Conservation (phyloP, 2,888 invertebrate species). For the Ectropis crepuscularia region DNA sequence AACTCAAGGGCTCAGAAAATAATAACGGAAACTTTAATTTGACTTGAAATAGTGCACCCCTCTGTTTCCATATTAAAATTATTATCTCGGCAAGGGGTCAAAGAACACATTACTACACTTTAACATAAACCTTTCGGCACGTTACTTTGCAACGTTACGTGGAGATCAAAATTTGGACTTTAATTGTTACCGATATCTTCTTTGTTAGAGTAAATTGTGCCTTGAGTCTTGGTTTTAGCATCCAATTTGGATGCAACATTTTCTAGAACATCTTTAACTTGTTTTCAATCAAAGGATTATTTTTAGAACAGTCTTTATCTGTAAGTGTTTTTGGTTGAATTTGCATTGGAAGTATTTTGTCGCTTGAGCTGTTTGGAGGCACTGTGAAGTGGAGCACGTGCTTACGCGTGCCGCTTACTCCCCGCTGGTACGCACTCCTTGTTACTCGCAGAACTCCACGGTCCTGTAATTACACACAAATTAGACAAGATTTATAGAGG, state of each 20-base stretch:
- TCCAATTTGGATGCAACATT: conserved; percentile 56
- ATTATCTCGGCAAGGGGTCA: conserved; percentile 75
- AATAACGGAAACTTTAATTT: conserved; percentile 76
- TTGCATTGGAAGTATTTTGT: conserved; percentile 38
- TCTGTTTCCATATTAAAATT: conserved; percentile 76
- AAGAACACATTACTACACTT: conserved; percentile 77
- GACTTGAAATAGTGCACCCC: conserved; percentile 72
- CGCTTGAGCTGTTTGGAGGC: conserved; percentile 48
- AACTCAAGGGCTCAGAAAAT: conserved; percentile 62
- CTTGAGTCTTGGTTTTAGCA: conserved; percentile 59
- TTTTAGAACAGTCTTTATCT: conserved; percentile 40
- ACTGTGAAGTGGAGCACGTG: conserved; percentile 62
- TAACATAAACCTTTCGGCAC: conserved; percentile 73
- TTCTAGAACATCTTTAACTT: conserved; percentile 56
- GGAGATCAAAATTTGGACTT: conserved; percentile 67
- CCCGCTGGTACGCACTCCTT: conserved; percentile 83
- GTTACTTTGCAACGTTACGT: conserved; percentile 68
- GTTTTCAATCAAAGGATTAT: conserved; percentile 27
- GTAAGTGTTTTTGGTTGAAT: conserved; percentile 40
- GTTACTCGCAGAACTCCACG: conserved; percentile 80
- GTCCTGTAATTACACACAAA: conserved; percentile 85
- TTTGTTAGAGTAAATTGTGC: conserved; percentile 59
- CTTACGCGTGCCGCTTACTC: conserved; percentile 80
- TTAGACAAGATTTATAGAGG: conserved; percentile 85
- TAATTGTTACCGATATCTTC: conserved; percentile 50